phyloP scores from a whole-genome alignment of 37 sponge, comb jelly and placozoan genomes.

The Aphrocallistes beatrix region DNA sequence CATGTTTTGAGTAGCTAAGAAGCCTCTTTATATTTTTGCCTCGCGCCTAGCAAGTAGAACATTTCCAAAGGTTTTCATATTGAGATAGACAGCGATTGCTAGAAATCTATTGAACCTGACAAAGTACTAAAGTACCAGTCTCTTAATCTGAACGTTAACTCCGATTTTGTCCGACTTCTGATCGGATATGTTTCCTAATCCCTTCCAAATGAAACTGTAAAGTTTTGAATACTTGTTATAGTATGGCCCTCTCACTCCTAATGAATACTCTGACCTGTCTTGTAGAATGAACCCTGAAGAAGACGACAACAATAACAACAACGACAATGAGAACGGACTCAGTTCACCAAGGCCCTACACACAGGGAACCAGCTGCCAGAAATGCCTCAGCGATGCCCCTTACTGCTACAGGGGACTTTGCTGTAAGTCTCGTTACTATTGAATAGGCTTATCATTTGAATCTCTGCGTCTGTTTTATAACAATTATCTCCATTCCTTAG shows the following conservation, averaged over 20 bases:
- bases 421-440: conserved; percentile 11
- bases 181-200: no score
- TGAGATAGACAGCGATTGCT: not conserved
- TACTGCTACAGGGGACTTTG: conserved; percentile 10
- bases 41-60: not conserved
- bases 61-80: not conserved
- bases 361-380: not conserved
- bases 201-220: no score
- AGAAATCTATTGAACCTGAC: not conserved
- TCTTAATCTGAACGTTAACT: no score
- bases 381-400: not conserved
- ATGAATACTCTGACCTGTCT: no score
- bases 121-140: no score
- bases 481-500: not conserved
- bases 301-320: not conserved
- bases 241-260: no score
- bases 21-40: not conserved
- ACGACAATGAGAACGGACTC: not conserved
- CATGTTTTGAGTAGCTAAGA: not conserved
- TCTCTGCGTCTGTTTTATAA: not conserved
- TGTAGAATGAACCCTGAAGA: not conserved
- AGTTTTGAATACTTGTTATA: no score
- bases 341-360: not conserved
- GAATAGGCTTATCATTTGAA: not conserved
- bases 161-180: no score